Base-by-base conservation (phyloP, 2,888 invertebrate genomes). In the Campaea margaritaria region DNA sequence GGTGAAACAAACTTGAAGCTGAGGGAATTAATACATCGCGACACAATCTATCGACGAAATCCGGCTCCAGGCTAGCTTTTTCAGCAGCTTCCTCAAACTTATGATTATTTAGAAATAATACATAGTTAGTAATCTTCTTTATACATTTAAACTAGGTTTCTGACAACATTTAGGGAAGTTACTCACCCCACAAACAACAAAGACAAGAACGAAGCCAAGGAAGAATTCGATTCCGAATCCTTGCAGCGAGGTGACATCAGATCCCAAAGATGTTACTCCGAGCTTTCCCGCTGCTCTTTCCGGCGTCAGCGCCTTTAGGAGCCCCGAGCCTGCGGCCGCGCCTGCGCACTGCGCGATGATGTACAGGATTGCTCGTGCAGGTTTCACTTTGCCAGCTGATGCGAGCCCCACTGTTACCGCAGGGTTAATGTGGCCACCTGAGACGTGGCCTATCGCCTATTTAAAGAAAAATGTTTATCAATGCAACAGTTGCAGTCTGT, bases 381-480 rank as follows among this genome's bases (percentile, higher is more conserved):
- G 87, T 70, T 96, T 95, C 52, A 97, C 95, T 75, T 96, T 95
- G 9, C 98, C 97, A 9, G 96, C 95, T 11, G 95, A 94, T 53
- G 97, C 88, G 88, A 98, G 93, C 0, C 96, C 97, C 14, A 94
- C 84, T 4, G 98, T 98, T 42, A 99, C 97, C 0, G 98, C 98
- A 0, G 98, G 98, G 93, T 99, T 99, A 63, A 98, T 93, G 86
- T 98, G 98, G 10, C 97, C 97, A 1, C 98, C 98, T 58, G 97
- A 97, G 52, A 97, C 94, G 86, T 97, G 97, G 3, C 97, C 97
- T 70, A 97, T 94, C 50, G 95, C 94, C 96, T 97, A 87, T 50
- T 62, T 31, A 31, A 44, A 56, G 10, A 55, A 55, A 60, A n/a
- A n/a, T n/a, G n/a, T n/a, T n/a, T n/a, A n/a, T n/a, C n/a, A n/a